Evolutionary conservation across 2,797 vertebrate species (phyloP).

Genomic region (Pipistrellus pygmaeus): DNA sequence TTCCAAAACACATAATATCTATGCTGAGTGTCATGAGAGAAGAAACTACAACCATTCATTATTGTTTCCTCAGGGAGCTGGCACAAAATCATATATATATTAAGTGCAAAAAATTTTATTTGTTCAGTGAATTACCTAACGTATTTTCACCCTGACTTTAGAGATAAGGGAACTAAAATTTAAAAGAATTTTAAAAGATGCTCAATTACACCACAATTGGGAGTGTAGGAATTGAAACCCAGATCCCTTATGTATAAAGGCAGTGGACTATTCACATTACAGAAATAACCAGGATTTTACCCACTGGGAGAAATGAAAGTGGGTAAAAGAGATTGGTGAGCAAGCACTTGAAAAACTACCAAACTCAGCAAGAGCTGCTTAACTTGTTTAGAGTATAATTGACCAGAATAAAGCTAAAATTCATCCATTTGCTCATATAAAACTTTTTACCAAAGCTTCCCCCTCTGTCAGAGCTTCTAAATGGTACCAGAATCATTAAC

Average conservation of each 20-base stretch:
- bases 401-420: conserved; percentile 6
- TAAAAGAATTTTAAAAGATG: conserved; percentile 48
- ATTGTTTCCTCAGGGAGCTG: background rate
- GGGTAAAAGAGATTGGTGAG: background rate
- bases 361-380: background rate
- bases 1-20: conserved; percentile 23
- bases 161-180: conserved; percentile 44
- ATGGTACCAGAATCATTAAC: background rate
- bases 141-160: conserved; percentile 55
- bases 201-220: conserved; percentile 18
- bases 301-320: background rate
- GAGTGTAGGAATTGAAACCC: background rate
- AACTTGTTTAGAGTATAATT: conserved; percentile 13
- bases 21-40: background rate
- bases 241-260: background rate
- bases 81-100: background rate
- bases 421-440: conserved; percentile 14
- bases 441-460: background rate
- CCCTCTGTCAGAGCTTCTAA: background rate
- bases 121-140: conserved; percentile 18
- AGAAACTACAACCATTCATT: conserved; percentile 23
- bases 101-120: background rate
- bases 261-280: background rate
- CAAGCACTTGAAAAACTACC: conserved; percentile 31
- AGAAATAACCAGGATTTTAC: conserved; percentile 42